Evolutionary conservation across 53 echinoderm and acorn worm genomes (phyloP), one percentile per base, ranked within the genome.

Genomic region (Luidia sarsii): DNA sequence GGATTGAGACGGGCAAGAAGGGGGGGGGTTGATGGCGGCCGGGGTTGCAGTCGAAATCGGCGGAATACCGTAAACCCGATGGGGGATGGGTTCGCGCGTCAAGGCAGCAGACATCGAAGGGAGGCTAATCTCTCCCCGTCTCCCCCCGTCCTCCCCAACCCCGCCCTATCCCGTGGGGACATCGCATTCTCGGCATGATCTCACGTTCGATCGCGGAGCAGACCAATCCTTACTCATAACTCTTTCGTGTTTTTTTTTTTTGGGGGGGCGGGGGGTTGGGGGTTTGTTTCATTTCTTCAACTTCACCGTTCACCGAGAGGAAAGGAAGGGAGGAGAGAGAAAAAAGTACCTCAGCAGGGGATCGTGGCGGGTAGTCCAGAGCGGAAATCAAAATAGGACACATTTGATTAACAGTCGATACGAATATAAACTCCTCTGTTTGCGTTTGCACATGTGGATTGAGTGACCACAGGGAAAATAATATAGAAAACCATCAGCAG

Each of bases 351-450:
- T 19, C 63, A 36, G 37, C 36, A 21, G 63, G 63, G 63, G 63
- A 35, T 38, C 54, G 38, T 22, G 6, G 39, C 6, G 7, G 72
- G 16, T 56, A 20, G 39, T 21, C 53, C n/a, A 33, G 35, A 52
- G 25, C 72, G 55, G 72, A 72, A 72, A 72, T 72, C 72, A 33
- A 72, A 72, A 72, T 56, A 55, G 55, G 72, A 72, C 72, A 56
- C 72, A 33, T 72, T 71, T 72, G 37, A 49, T 71, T 55, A 55
- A 50, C n/a, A 31, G 54, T 13, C 11, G 31, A 21, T 72, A 54
- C 72, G 50, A 38, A 72, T 36, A 72, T 39, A 25, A 33, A 22
- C 20, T 52, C 34, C n/a, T 52, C 34, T 21, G 53, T 31, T 39
- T 34, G 54, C 56, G 25, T 54, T 72, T 53, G 30, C 33, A 63